phyloP scores from a whole-genome alignment of 2,113 vertebrate genomes.

The Sebastes schlegelii region DNA sequence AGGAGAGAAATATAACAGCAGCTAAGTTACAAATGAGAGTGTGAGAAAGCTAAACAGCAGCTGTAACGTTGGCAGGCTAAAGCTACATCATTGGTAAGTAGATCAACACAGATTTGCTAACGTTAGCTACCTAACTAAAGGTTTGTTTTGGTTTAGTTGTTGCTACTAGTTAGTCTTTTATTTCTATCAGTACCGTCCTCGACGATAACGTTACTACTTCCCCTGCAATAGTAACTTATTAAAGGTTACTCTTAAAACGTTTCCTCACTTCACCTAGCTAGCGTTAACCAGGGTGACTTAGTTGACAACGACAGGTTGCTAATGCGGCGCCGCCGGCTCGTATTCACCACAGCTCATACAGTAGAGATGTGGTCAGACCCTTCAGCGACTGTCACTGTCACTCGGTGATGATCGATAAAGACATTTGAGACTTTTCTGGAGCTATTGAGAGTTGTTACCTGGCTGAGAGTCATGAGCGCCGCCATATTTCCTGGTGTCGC shows the following conservation, averaged over 20 bases:
- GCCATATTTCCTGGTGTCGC: conserved; percentile 92
- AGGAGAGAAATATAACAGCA: neutral
- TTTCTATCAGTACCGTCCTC: neutral
- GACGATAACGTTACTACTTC: neutral
- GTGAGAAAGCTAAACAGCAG: neutral
- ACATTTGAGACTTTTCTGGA: conserved; percentile 31
- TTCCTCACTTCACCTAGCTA: conserved; percentile 51
- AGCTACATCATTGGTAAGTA: neutral
- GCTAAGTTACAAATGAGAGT: neutral
- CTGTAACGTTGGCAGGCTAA: neutral
- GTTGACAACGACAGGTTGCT: conserved; percentile 21
- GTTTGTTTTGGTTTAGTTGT: neutral
- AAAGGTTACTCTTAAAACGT: neutral
- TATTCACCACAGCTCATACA: neutral
- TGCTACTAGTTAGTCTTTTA: neutral
- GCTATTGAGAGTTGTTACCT: conserved; percentile 84
- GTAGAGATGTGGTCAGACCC: rapidly evolving
- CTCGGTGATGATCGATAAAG: rapidly evolving
- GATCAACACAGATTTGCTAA: conserved; percentile 11
- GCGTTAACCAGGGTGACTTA: conserved; percentile 35
- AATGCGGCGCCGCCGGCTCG: neutral
- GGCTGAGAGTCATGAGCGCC: conserved; percentile 89
- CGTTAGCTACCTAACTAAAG: neutral
- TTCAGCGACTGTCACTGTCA: neutral
- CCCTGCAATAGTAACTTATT: neutral